Percentiles rank a stretch among this genome's conserved stretches.
Evolutionary conservation across 2,888 invertebrate species (phyloP).

Genomic region (Spialia ferax): DNA sequence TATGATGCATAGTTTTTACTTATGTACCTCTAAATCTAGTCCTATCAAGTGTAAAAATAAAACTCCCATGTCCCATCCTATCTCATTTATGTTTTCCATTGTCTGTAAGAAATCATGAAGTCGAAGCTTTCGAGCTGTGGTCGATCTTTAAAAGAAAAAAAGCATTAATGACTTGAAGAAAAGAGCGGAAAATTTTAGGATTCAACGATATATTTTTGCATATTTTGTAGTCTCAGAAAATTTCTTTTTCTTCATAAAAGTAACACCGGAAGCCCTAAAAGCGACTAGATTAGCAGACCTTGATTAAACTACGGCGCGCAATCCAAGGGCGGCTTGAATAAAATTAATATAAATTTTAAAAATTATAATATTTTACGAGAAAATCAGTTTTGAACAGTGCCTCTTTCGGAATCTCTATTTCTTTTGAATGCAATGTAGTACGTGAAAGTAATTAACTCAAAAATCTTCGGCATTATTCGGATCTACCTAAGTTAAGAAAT

Average conservation of each 20-base stretch:
- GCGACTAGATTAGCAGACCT: constrained; percentile 27
- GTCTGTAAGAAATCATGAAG: too few relatives aligned
- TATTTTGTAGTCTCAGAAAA: too few relatives aligned
- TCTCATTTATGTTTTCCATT: too few relatives aligned
- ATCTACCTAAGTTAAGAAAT: too few relatives aligned
- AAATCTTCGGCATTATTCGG: too few relatives aligned
- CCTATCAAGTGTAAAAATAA: background rate
- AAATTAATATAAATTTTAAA: constrained; percentile 38
- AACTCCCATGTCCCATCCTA: too few relatives aligned
- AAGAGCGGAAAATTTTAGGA: too few relatives aligned
- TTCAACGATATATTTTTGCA: too few relatives aligned
- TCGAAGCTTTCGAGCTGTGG: too few relatives aligned
- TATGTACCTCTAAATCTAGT: background rate
- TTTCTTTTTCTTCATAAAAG: background rate
- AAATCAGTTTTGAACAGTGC: constrained; percentile 1
- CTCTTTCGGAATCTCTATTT: background rate
- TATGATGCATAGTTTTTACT: constrained; percentile 10
- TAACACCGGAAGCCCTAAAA: constrained; percentile 3
- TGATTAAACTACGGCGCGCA: constrained; percentile 28
- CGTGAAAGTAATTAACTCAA: background rate
- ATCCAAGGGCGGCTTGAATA: constrained; percentile 30
- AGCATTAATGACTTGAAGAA: too few relatives aligned
- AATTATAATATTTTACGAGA: constrained; percentile 25
- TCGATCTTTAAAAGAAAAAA: too few relatives aligned
- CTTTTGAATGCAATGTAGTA: background rate